A percentile compares a stretch with the other conserved stretches of the same genome.
phyloP scores from a whole-genome alignment of 2,888 invertebrate genomes.

The Agrochola lychnidis region DNA sequence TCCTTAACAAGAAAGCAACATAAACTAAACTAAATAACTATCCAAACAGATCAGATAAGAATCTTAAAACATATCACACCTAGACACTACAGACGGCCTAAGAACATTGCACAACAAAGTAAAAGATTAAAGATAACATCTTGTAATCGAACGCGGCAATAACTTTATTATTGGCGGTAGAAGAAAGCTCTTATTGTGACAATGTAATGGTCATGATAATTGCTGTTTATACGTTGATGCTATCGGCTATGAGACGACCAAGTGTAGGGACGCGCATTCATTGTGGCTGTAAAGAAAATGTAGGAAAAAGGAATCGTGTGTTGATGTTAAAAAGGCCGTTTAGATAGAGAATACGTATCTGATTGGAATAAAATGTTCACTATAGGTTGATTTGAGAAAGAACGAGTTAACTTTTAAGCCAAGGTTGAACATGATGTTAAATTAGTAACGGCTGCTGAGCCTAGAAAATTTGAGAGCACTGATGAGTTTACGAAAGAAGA shows the following conservation, averaged over 20 bases:
- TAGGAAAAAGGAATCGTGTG: slow-evolving; percentile 3
- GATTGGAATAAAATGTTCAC: slow-evolving; percentile 4
- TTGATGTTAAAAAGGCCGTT: slow-evolving; percentile 11
- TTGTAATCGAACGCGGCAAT: slow-evolving; percentile 30
- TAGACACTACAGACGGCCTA: slow-evolving; percentile 17
- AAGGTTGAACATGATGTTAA: background rate
- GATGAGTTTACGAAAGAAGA: background rate
- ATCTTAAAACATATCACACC: slow-evolving; percentile 28
- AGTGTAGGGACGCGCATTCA: background rate
- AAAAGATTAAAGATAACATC: slow-evolving; percentile 39
- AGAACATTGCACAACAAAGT: slow-evolving; percentile 35
- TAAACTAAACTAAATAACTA: slow-evolving; percentile 16
- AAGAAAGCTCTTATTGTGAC: slow-evolving; percentile 49
- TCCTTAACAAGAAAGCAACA: background rate
- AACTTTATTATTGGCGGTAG: slow-evolving; percentile 46
- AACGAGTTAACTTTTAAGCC: background rate
- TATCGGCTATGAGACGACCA: slow-evolving; percentile 30
- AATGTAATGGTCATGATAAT: slow-evolving; percentile 55
- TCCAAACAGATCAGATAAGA: slow-evolving; percentile 24
- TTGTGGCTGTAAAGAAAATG: background rate
- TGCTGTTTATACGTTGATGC: slow-evolving; percentile 31
- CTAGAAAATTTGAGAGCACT: background rate
- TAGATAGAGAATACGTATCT: slow-evolving; percentile 26
- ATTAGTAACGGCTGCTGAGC: background rate
- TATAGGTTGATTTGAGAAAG: background rate